Conservation (phyloP, 2,888 invertebrate genomes). For the Cosmia pyralina region DNA sequence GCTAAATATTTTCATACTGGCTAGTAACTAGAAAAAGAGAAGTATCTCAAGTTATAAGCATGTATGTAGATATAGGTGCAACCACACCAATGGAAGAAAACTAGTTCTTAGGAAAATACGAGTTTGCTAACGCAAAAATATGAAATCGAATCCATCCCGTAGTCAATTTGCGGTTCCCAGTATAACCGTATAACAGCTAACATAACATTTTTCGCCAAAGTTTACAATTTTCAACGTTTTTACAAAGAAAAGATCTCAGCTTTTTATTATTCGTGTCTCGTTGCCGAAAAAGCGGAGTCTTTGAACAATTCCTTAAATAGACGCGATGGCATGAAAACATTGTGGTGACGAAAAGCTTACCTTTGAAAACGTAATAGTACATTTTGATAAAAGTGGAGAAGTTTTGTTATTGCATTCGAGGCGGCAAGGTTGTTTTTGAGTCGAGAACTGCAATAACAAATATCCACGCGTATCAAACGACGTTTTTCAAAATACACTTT, state of each 20-base stretch:
- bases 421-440: too few relatives aligned
- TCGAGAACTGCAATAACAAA: too few relatives aligned
- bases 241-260: conserved; percentile 1
- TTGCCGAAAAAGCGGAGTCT: conserved; percentile 15
- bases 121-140: not conserved
- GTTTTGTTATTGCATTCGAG: too few relatives aligned
- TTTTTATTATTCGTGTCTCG: conserved; percentile 44
- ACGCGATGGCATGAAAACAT: conserved; percentile 7
- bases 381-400: too few relatives aligned
- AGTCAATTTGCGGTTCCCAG: conserved; percentile 10
- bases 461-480: too few relatives aligned
- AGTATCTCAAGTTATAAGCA: too few relatives aligned
- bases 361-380: not conserved
- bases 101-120: too few relatives aligned
- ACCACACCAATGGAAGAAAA: too few relatives aligned
- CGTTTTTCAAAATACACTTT: too few relatives aligned
- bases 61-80: too few relatives aligned
- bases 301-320: conserved; percentile 23
- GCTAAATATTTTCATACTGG: not conserved
- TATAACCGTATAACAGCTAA: not conserved
- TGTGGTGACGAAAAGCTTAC: conserved; percentile 17
- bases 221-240: conserved; percentile 14
- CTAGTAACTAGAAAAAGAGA: not conserved
- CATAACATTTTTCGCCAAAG: not conserved
- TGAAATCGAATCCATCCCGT: not conserved